Evolutionary conservation across 2,113 vertebrate species (phyloP), one percentile per base, ranked within the genome.

Genomic region (Sturnus vulgaris): DNA sequence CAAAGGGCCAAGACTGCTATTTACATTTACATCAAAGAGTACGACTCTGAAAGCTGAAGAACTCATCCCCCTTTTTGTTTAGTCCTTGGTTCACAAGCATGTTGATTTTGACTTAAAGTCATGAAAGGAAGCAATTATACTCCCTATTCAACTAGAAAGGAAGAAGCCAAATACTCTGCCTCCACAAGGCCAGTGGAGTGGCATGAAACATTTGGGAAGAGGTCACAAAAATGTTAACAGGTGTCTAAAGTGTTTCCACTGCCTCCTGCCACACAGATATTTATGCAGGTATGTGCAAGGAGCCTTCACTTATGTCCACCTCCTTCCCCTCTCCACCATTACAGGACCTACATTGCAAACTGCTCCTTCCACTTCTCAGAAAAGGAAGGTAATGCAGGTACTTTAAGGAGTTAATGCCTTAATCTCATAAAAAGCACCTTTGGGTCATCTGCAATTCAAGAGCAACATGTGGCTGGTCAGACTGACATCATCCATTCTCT

Each of bases 1-100:
- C 92, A 94, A 92, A 95, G 57, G 90, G 56, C 83, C 88, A 93
- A 94, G 88, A 93, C 64, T 96, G 39, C 57, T 42, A 40, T 7
- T 76, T 37, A 52, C 42, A 50, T 46, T 66, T 37, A 69, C 33
- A 77, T 39, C 37, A 39, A 68, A 60, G 47, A 59, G 15, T 40
- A 1, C 37, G 27, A 57, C 57, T 47, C 42, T 33, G 31, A 91
- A 33, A 84, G 59, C 42, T 83, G 42, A 37, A 85, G 63, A 80
- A 91, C 49, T 61, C 31, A 1, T 25, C 40, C 15, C 31, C 18
- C 27, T 10, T 80, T 63, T 85, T 80, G 40, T 66, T 53, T 50
- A 23, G 27, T 59, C 33, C 35, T 63, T 6, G 1, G n/a, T 42
- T 89, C 66, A 52, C 23, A 70, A 71, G 39, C 4, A 1, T 31